Conservation (phyloP, 1,140 invertebrate genomes). For the Aphaenogaster floridana region DNA sequence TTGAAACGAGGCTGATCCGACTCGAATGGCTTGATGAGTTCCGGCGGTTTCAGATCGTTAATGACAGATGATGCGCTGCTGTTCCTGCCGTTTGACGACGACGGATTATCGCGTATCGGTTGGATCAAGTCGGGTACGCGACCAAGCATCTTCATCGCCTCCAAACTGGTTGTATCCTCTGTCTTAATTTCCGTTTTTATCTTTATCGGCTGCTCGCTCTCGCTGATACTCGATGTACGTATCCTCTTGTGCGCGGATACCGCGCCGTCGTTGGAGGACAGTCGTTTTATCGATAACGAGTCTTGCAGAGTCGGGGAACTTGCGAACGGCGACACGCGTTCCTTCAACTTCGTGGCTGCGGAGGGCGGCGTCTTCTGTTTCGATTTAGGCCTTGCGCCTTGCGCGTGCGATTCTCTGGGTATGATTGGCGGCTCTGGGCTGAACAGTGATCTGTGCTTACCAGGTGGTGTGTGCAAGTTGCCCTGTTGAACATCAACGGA, state of each 20-base stretch:
- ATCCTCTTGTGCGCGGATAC: constrained; percentile 72
- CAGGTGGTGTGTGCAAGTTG: constrained; percentile 69
- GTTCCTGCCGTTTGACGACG: constrained; percentile 64
- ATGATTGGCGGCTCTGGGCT: constrained; percentile 85
- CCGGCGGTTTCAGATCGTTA: constrained; percentile 82
- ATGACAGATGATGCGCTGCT: constrained; percentile 60
- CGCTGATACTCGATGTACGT: constrained; percentile 80
- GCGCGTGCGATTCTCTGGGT: constrained; percentile 73
- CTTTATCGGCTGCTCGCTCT: constrained; percentile 83
- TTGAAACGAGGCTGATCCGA: constrained; percentile 60
- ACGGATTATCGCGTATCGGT: constrained; percentile 74
- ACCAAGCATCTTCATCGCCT: constrained; percentile 76
- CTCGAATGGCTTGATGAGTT: constrained; percentile 81
- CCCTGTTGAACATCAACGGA: constrained; percentile 50
- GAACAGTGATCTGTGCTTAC: constrained; percentile 85
- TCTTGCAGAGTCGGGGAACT: constrained; percentile 72
- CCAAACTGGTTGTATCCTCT: constrained; percentile 75
- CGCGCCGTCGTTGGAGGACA: constrained; percentile 54
- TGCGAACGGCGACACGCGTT: constrained; percentile 77
- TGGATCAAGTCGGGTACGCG: constrained; percentile 77
- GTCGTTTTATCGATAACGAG: constrained; percentile 48
- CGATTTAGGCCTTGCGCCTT: constrained; percentile 75
- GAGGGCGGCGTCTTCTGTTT: constrained; percentile 81
- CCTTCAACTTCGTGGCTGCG: constrained; percentile 76
- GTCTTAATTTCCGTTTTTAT: constrained; percentile 75